Evolutionary conservation across 2,797 vertebrate species (phyloP).

Genomic region (Dromococcyx pavoninus): DNA sequence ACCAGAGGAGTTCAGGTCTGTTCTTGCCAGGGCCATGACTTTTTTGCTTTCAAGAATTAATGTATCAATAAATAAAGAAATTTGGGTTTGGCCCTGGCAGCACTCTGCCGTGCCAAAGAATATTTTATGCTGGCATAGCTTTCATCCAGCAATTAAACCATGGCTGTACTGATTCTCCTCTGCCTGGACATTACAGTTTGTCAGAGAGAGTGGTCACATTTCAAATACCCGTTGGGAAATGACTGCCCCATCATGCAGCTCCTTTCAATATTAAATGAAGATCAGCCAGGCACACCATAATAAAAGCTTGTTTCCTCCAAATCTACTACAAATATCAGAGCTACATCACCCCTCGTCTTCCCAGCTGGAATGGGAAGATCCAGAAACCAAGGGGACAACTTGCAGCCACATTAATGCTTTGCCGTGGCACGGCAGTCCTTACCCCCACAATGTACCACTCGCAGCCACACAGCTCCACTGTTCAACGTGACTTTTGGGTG

Average conservation of each 20-base stretch:
- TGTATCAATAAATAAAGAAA: not conserved
- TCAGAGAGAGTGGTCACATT: not conserved
- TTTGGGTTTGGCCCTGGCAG: not conserved
- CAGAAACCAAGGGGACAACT: not conserved
- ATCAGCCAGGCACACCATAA: not conserved
- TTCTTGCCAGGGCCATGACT: not conserved
- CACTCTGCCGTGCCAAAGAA: constrained; percentile 2
- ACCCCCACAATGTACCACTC: fast-evolving
- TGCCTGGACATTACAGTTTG: not conserved
- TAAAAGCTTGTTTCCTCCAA: constrained; percentile 14
- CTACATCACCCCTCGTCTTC: fast-evolving
- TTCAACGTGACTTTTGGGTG: fast-evolving
- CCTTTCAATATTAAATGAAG: constrained; percentile 24
- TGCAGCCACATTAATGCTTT: not conserved
- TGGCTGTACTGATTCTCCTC: not conserved
- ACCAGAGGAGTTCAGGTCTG: not conserved
- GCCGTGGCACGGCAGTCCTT: not conserved
- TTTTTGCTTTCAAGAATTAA: not conserved
- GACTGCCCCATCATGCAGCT: not conserved
- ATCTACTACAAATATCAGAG: not conserved
- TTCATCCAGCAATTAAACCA: constrained; percentile 5
- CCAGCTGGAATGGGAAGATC: not conserved
- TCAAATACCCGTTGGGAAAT: not conserved
- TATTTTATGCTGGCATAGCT: constrained; percentile 7
- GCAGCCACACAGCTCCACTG: not conserved